Percentiles rank a stretch among this genome's conserved stretches.
These are phyloP conservation scores for Erythrocebus patas DNA, from an alignment of 2,113 vertebrate species.

Conservation along the genomic window DNA sequence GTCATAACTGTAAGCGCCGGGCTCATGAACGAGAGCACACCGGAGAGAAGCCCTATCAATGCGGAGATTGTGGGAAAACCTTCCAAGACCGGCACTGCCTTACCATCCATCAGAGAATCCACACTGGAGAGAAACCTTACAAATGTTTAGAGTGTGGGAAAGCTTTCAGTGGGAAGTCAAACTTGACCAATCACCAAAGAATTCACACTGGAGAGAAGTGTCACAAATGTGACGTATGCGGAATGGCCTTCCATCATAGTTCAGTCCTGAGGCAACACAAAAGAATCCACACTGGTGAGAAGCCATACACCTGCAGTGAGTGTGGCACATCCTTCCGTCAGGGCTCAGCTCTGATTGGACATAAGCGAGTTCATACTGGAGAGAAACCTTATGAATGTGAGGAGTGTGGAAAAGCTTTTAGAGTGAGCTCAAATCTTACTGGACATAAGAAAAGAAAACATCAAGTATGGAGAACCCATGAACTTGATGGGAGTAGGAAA, in stretches of 20 bases:
- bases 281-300: slow-evolving; percentile 53
- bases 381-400: slow-evolving; percentile 49
- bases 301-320: neutral
- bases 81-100: slow-evolving; percentile 34
- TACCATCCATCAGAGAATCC: slow-evolving; percentile 2
- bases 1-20: slow-evolving; percentile 30
- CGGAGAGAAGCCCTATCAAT: slow-evolving; percentile 36
- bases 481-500: neutral
- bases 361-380: slow-evolving; percentile 41
- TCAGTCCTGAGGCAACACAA: slow-evolving; percentile 29
- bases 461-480: neutral
- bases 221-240: slow-evolving; percentile 10
- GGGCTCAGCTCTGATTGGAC: neutral
- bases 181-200: slow-evolving; percentile 22
- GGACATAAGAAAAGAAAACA: slow-evolving; percentile 39
- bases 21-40: slow-evolving; percentile 61
- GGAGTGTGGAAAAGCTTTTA: slow-evolving; percentile 48
- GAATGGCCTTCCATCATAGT: slow-evolving; percentile 19
- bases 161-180: slow-evolving; percentile 42
- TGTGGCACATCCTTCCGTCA: slow-evolving; percentile 30
- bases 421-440: slow-evolving; percentile 38
- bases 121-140: slow-evolving; percentile 58
- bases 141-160: slow-evolving; percentile 20
- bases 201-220: slow-evolving; percentile 38
- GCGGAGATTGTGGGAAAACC: slow-evolving; percentile 28